Base-by-base conservation (phyloP, 2,113 vertebrate species). In the Poicephalus gulielmi region DNA sequence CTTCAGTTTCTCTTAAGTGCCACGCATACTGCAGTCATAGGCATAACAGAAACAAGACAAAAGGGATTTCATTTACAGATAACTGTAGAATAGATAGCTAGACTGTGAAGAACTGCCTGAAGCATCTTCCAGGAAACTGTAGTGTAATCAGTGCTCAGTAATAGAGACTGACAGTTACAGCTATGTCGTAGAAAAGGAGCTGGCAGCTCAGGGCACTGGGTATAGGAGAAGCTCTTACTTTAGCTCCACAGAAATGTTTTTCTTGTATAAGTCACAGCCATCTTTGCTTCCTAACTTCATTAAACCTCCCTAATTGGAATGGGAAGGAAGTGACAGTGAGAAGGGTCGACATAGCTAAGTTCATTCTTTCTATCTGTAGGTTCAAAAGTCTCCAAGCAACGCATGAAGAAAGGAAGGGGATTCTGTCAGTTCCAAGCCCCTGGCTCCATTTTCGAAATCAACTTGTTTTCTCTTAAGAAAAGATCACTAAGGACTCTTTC, bases 321-420 rank as follows among this genome's bases (percentile, higher is more conserved):
- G 5, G 20, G 23, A 83, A 24, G 17, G 67, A 82, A 76, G 28
- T 0, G 0, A 43, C 31, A 62, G 35, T 62, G 30, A 37, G 25
- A 52, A 67, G 20, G 37, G 41, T 70, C 50, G 70, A 14, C 31
- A 43, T 8, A 83, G 3, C 23, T 93, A 43, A 4, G 8, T 62
- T 79, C 4, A 2, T 47, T 70, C 35, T 75, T 91, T 33, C 25
- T 67, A 6, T 24, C 27, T 46, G 17, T 57, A 47, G 4, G 12
- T 52, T 86, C 22, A 39, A 28, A 91, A 76, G 30, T 13, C 17
- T 23, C 23, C 67, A 88, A 86, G 37, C 17, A 71, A 52, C 59
- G 31, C 6, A 25, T 4, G 9, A 67, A 50, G 41, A 75, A 79
- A 75, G 28, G n/a, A 66, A 10, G 91, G 18, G 11, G 43, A 39